Percentiles rank a stretch among this genome's conserved stretches.
These are phyloP conservation scores for Dolichopus griseipennis DNA, from an alignment of 2,888 invertebrate species.

Conservation along the genomic window DNA sequence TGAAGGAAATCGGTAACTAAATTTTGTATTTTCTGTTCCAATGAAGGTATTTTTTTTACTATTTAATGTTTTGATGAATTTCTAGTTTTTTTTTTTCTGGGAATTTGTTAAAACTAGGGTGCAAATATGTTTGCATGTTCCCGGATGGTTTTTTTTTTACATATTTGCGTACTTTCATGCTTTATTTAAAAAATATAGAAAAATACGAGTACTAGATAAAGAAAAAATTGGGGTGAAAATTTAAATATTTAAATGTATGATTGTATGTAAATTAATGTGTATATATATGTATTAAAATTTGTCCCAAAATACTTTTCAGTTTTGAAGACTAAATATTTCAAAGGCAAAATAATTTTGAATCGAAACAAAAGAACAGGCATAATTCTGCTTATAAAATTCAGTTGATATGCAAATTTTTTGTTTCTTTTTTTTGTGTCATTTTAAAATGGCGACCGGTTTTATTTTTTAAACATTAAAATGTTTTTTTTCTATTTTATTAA, in stretches of 20 bases:
- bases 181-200: neutral
- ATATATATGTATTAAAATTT: neutral
- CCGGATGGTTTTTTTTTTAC: neutral
- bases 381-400: neutral
- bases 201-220: neutral
- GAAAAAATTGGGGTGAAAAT: neutral
- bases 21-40: too few relatives aligned
- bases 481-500: neutral
- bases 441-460: neutral
- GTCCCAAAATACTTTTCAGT: too few relatives aligned
- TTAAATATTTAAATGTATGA: neutral
- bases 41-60: too few relatives aligned
- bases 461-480: too few relatives aligned
- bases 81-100: neutral
- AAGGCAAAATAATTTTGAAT: neutral
- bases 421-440: neutral
- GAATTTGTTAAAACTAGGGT: neutral
- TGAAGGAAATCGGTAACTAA: neutral
- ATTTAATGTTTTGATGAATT: neutral
- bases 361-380: too few relatives aligned
- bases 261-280: neutral
- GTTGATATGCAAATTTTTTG: constrained; percentile 1
- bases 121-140: neutral
- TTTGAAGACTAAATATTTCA: neutral
- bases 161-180: neutral